A percentile compares a stretch with the other conserved stretches of the same genome.
phyloP scores from a whole-genome alignment of 2,797 vertebrate genomes.

The Pipistrellus nathusii region DNA sequence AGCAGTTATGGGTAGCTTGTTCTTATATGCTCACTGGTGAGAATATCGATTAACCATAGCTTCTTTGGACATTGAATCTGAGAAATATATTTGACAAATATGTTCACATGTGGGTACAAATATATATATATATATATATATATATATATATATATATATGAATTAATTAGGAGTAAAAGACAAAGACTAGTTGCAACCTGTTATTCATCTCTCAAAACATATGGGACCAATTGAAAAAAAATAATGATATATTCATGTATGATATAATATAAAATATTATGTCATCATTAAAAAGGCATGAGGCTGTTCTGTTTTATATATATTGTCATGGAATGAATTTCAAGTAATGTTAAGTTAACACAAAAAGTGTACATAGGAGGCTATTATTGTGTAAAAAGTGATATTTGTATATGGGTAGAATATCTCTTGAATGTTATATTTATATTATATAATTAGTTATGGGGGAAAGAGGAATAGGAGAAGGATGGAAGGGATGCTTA shows the following conservation, averaged over 20 bases:
- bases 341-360: slow-evolving; percentile 16
- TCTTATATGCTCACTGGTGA: background rate
- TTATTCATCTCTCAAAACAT: background rate
- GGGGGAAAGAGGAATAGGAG: background rate
- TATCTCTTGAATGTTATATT: background rate
- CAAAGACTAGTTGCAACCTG: background rate
- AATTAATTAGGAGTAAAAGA: background rate
- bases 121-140: background rate
- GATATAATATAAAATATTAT: background rate
- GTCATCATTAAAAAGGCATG: background rate
- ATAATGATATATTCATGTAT: background rate
- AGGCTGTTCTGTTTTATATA: background rate
- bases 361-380: background rate
- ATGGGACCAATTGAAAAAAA: background rate
- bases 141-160: no score
- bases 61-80: background rate
- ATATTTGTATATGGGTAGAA: background rate
- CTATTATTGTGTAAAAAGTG: background rate
- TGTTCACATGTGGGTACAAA: background rate
- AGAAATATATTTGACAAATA: background rate
- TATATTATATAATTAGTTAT: background rate
- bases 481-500: background rate
- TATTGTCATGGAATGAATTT: background rate
- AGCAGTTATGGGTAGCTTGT: background rate
- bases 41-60: background rate